These are phyloP conservation scores for Digitonthophagus gazella DNA, from an alignment of 2,888 invertebrate species.

Conservation along the genomic window DNA sequence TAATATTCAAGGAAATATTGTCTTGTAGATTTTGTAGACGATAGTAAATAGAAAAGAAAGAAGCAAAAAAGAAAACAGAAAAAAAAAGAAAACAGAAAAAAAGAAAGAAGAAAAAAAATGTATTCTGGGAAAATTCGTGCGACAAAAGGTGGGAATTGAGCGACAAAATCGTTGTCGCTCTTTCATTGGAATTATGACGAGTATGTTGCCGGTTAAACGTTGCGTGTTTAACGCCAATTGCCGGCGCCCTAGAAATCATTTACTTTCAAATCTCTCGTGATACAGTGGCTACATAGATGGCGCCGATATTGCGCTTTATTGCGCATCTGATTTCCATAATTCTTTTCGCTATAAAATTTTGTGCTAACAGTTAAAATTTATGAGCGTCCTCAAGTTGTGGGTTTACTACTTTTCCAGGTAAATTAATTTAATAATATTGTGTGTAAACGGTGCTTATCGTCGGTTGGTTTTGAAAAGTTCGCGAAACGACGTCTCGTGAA, in stretches of 20 bases:
- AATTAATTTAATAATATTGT: background rate
- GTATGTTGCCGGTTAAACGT: background rate
- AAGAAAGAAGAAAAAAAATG: background rate
- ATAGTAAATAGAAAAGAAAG: too few species aligned
- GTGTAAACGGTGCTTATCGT: background rate
- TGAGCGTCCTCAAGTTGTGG: background rate
- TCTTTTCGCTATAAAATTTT: conserved; percentile 12
- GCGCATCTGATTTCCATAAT: conserved; percentile 14
- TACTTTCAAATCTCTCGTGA: conserved; percentile 21
- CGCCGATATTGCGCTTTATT: conserved; percentile 7
- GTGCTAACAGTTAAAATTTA: conserved; percentile 14
- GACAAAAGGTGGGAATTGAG: background rate
- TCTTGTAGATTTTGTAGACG: too few species aligned
- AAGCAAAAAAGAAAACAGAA: too few species aligned
- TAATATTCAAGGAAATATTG: too few species aligned
- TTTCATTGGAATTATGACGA: background rate
- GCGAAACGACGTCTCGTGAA: background rate
- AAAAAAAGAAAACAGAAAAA: too few species aligned
- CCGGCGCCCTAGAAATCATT: conserved; percentile 14
- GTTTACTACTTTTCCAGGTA: background rate
- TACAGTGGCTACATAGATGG: conserved; percentile 16
- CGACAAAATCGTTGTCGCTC: conserved; percentile 13
- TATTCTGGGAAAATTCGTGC: background rate
- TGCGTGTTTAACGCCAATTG: conserved; percentile 13
- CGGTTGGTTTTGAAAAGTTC: background rate